phyloP scores from a whole-genome alignment of 2,888 invertebrate genomes.

The Aphidius colemani region DNA sequence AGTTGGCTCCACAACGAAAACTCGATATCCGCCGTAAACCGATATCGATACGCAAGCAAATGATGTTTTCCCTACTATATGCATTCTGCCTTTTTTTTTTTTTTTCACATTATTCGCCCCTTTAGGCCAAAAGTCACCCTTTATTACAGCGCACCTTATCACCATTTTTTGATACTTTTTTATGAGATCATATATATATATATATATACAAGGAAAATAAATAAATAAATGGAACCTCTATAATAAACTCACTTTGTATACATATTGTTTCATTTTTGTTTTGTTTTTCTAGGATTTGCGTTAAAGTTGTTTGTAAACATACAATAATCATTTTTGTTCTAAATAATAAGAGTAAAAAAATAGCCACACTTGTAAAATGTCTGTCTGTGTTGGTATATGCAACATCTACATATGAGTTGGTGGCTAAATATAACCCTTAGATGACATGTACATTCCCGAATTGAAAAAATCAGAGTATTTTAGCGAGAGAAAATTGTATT shows the following conservation, averaged over 20 bases:
- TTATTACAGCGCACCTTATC: too few relatives aligned
- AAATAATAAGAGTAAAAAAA: too few relatives aligned
- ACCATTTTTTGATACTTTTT: too few relatives aligned
- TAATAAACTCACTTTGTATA: background rate
- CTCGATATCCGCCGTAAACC: constrained; percentile 33
- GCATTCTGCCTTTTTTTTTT: constrained; percentile 2
- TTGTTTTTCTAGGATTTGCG: too few relatives aligned
- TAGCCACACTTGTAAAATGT: too few relatives aligned
- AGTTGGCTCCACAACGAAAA: constrained; percentile 30
- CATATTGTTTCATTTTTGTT: too few relatives aligned
- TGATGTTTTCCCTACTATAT: constrained; percentile 6
- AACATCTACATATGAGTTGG: constrained; percentile 19
- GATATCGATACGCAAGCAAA: constrained; percentile 30
- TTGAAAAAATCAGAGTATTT: too few relatives aligned
- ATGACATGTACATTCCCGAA: constrained; percentile 45
- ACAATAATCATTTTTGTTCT: background rate
- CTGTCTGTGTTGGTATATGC: too few relatives aligned
- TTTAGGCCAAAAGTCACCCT: background rate
- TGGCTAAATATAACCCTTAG: constrained; percentile 44
- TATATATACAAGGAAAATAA: background rate
- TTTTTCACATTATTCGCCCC: background rate
- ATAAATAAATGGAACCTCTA: constrained; percentile 8
- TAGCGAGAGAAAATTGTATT: too few relatives aligned
- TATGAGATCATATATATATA: background rate
- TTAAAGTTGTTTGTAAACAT: background rate